phyloP scores from a whole-genome alignment of 2,888 invertebrate genomes.

The Rotaria magnacalcarata region DNA sequence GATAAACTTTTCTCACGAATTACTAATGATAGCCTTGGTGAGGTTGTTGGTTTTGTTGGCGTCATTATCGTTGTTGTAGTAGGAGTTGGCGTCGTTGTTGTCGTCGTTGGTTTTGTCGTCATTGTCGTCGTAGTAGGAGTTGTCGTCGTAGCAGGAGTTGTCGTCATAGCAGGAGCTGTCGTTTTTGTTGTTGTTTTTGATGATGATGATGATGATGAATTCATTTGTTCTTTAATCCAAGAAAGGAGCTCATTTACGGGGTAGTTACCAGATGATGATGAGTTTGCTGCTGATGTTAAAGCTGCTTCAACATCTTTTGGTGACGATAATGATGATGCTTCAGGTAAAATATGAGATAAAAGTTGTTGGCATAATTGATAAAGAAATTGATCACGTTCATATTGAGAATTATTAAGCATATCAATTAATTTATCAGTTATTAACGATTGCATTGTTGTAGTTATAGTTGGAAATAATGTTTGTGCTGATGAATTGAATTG shows the following conservation, averaged over 20 bases:
- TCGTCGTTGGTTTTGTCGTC: too few species aligned
- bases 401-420: not conserved
- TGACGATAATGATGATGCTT: not conserved
- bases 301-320: not conserved
- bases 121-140: too few species aligned
- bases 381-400: not conserved
- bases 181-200: not conserved
- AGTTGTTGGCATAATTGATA: constrained; percentile 33
- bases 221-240: not conserved
- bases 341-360: not conserved
- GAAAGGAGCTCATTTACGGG: not conserved
- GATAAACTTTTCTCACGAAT: not conserved
- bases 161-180: not conserved
- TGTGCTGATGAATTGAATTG: not conserved
- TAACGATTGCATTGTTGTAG: not conserved
- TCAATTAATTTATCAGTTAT: not conserved
- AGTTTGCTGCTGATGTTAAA: not conserved
- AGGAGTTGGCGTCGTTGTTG: too few species aligned
- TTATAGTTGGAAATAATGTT: not conserved
- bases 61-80: too few species aligned
- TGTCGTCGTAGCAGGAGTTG: not conserved
- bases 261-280: not conserved
- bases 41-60: too few species aligned
- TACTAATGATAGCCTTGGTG: not conserved
- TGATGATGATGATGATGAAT: not conserved